These are phyloP conservation scores for Bursaphelenchus okinawaensis DNA, from an alignment of 2,888 invertebrate species.

Conservation along the genomic window DNA sequence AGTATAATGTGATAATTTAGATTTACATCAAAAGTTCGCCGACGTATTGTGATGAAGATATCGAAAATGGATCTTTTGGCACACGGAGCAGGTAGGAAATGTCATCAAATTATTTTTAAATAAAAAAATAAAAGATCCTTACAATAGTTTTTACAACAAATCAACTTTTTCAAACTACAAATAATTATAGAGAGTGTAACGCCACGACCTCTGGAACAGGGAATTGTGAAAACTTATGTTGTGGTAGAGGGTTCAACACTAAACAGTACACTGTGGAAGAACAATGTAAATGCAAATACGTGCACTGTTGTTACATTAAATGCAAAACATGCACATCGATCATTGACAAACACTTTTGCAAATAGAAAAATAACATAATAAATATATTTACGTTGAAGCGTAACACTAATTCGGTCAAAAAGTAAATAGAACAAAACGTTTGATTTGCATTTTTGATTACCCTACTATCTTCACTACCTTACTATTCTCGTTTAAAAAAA, in stretches of 20 bases:
- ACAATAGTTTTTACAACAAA: too few species aligned
- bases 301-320: conserved; percentile 81
- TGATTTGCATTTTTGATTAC: background rate
- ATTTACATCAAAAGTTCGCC: conserved; percentile 75
- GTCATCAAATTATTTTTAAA: background rate
- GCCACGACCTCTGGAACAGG: conserved; percentile 14
- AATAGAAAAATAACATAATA: conserved; percentile 29
- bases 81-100: conserved; percentile 70
- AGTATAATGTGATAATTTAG: conserved; percentile 3
- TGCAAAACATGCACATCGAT: conserved; percentile 74
- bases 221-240: conserved; percentile 65
- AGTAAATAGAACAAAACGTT: too few species aligned
- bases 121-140: background rate
- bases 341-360: conserved; percentile 71
- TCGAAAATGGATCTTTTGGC: conserved; percentile 71
- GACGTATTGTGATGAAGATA: conserved; percentile 74
- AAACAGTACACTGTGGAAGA: conserved; percentile 69
- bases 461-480: too few species aligned
- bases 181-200: conserved; percentile 23
- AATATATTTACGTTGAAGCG: too few species aligned
- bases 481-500: too few species aligned
- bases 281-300: conserved; percentile 74
- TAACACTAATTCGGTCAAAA: too few species aligned
- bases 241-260: conserved; percentile 74
- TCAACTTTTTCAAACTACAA: too few species aligned